These are phyloP conservation scores for Physella acuta DNA, from an alignment of 1,140 invertebrate species.

Conservation along the genomic window DNA sequence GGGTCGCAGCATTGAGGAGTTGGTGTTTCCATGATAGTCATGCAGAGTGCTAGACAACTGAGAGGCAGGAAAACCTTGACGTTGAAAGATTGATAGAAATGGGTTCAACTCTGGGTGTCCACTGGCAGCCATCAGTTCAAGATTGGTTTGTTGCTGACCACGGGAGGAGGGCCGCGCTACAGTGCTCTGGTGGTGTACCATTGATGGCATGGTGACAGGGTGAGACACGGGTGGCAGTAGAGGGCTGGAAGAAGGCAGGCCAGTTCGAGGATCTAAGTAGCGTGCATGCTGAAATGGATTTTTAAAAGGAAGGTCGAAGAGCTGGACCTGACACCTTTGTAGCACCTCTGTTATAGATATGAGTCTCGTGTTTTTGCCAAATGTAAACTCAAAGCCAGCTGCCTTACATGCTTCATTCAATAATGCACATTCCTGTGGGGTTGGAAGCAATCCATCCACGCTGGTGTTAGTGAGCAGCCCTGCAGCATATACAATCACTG, in stretches of 20 bases:
- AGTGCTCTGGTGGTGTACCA: background rate
- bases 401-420: constrained; percentile 51
- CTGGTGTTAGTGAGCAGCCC: constrained; percentile 39
- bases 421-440: constrained; percentile 45
- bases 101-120: background rate
- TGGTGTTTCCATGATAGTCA: too few species aligned
- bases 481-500: constrained; percentile 62
- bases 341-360: constrained; percentile 45
- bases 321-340: constrained; percentile 38
- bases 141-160: background rate
- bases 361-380: constrained; percentile 49
- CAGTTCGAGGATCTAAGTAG: constrained; percentile 39
- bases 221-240: background rate
- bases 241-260: background rate
- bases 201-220: background rate
- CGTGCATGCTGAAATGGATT: constrained; percentile 54
- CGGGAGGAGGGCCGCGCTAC: background rate
- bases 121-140: constrained; percentile 2
- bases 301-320: constrained; percentile 50
- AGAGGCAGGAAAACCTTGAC: constrained; percentile 2
- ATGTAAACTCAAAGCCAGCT: constrained; percentile 52
- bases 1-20: background rate
- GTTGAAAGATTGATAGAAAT: constrained; percentile 9
- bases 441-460: constrained; percentile 40
- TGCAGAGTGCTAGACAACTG: background rate